Conservation (phyloP, 1,140 invertebrate species). For the Tigriopus japonicus region DNA sequence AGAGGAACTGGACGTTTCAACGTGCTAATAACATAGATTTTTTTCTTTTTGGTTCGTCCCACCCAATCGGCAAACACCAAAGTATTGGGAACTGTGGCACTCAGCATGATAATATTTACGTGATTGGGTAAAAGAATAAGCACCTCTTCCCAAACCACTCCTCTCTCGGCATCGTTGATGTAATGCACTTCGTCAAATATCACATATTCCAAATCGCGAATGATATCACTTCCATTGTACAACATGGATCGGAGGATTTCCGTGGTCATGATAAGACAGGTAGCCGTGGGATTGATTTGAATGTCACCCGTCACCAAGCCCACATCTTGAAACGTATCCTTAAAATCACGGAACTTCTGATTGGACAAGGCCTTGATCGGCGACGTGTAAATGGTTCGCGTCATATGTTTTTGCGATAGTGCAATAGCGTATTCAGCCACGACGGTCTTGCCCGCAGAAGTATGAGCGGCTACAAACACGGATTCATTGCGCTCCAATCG, state of each 20-base stretch:
- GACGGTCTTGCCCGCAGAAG: conserved; percentile 96
- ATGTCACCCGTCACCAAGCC: conserved; percentile 89
- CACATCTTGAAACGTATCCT: conserved; percentile 70
- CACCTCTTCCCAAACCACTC: conserved; percentile 98
- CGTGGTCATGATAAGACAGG: conserved; percentile 97
- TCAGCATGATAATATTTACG: conserved; percentile 89
- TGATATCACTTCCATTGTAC: conserved; percentile 82
- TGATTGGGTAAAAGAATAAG: conserved; percentile 83
- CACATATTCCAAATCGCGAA: conserved; percentile 91
- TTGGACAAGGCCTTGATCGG: conserved; percentile 98
- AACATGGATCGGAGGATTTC: conserved; percentile 95
- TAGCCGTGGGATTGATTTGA: conserved; percentile 79
- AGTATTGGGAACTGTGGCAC: conserved; percentile 94
- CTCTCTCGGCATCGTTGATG: conserved; percentile 90
- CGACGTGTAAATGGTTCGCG: conserved; percentile 88
- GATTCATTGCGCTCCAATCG: conserved; percentile 96
- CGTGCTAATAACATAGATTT: conserved; percentile 88
- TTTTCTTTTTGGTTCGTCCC: conserved; percentile 72
- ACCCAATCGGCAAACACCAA: conserved; percentile 95
- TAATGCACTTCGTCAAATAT: conserved; percentile 99
- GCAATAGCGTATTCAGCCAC: conserved; percentile 98
- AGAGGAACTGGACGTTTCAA: conserved; percentile 82
- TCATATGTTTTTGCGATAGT: conserved; percentile 74
- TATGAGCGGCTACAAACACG: conserved; percentile 97
- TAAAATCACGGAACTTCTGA: conserved; percentile 97